Base-by-base conservation (phyloP, 1,140 invertebrate species). In the Megathymus violae region DNA sequence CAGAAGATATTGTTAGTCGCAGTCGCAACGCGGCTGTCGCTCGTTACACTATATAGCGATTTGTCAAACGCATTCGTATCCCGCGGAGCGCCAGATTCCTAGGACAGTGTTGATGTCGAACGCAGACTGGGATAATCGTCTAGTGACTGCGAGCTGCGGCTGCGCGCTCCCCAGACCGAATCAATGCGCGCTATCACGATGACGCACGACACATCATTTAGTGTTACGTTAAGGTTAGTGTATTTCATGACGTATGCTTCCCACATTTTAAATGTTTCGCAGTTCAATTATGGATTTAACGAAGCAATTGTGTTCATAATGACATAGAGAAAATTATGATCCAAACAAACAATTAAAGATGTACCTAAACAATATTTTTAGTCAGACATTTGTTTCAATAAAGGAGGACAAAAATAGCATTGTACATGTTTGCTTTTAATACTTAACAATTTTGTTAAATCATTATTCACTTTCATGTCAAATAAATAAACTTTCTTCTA, bases 1-100 rank as follows among this genome's bases (percentile, higher is more conserved):
- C 85, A 86, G 71, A 84, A 69, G 77, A 84, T 84, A 78, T 80
- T 77, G 80, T 64, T 76, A 70, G 72, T 66, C 61, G 68, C 61
- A 70, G 72, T 66, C 61, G 68, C 61, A 61, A 22, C 70, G 67
- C 48, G 76, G 46, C 69, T 73, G 75, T 84, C 74, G 78, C 69
- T 76, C 61, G 66, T 65, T 75, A 64, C 70, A 75, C 75, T 74
- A 79, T 71, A 74, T 69, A 76, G 65, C 51, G 67, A 69, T 71
- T 74, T 79, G 69, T 77, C 68, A 61, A 58, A 62, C 58, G 25
- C 13, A 19, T 17, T 22, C 11, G 40, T 50, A 50, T 36, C 47
- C 47, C 38, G 52, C 16, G 52, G 48, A 25, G 22, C 41, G 22
- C 40, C n/a, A n/a, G 52, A 27, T 25, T 19, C 40, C 54, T 46